These are phyloP conservation scores for Erpobdella octoculata DNA, from an alignment of 2,888 invertebrate genomes.

Conservation along the genomic window DNA sequence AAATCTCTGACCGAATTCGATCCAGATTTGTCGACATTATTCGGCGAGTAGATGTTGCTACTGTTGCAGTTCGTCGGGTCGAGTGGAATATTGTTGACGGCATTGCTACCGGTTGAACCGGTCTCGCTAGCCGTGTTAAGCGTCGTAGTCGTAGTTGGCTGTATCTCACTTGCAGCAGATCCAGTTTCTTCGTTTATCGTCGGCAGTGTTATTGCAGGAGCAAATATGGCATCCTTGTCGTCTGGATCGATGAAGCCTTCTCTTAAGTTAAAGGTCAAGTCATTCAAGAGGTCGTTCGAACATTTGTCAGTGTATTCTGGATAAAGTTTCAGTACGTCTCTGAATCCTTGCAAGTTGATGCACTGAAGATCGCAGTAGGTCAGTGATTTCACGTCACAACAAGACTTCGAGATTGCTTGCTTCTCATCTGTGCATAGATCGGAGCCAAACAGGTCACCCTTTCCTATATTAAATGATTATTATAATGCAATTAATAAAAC, in stretches of 20 bases:
- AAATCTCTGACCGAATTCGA: background rate
- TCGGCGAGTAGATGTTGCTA: too few species aligned
- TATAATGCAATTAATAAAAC: background rate
- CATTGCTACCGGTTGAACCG: background rate
- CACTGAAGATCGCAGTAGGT: slow-evolving; percentile 94
- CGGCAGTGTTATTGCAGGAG: slow-evolving; percentile 23
- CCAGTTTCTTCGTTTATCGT: slow-evolving; percentile 17
- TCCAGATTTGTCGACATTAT: background rate
- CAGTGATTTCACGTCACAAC: slow-evolving; percentile 85
- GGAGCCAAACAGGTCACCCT: slow-evolving; percentile 81
- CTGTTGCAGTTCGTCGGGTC: too few species aligned
- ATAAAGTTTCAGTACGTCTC: slow-evolving; percentile 62
- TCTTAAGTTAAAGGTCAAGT: slow-evolving; percentile 83
- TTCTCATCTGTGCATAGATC: slow-evolving; percentile 57
- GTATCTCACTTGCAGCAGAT: background rate
- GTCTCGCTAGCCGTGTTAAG: background rate
- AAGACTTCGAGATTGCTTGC: slow-evolving; percentile 61
- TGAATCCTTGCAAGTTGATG: slow-evolving; percentile 69
- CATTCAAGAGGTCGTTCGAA: slow-evolving; percentile 54
- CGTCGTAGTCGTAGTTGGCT: background rate
- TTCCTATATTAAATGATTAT: slow-evolving; percentile 59
- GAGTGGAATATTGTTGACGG: too few species aligned
- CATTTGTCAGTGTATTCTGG: slow-evolving; percentile 70
- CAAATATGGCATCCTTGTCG: slow-evolving; percentile 52
- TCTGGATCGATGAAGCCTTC: slow-evolving; percentile 87